Conservation (phyloP, 2,797 vertebrate genomes). For the Amphiprion clarkii region DNA sequence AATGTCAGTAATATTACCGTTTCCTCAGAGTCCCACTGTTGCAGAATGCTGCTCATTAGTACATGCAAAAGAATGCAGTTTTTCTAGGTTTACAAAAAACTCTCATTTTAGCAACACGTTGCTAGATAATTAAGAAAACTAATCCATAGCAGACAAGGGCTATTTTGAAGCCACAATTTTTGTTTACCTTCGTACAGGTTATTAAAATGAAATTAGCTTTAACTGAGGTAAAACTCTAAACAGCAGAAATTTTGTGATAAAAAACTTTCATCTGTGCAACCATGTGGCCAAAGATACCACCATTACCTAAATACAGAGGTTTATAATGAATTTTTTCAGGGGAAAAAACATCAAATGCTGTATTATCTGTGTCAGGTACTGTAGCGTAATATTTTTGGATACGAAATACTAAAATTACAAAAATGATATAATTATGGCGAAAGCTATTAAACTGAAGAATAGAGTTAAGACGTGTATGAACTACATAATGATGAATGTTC, state of each 20-base stretch:
- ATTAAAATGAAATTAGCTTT: conserved; percentile 4
- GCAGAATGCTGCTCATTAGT: conserved; percentile 38
- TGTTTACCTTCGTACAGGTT: not conserved
- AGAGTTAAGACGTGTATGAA: too few species aligned
- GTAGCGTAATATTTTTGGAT: too few species aligned
- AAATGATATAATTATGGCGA: too few species aligned
- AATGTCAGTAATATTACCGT: conserved; percentile 11
- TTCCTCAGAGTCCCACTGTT: conserved; percentile 10
- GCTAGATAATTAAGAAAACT: conserved; percentile 14
- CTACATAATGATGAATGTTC: too few species aligned
- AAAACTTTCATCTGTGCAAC: not conserved
- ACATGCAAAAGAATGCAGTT: conserved; percentile 11
- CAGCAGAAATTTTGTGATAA: too few species aligned
- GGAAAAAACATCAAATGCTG: too few species aligned
- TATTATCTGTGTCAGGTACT: not conserved
- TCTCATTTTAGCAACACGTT: conserved; percentile 6
- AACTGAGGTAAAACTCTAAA: not conserved
- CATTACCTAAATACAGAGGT: not conserved
- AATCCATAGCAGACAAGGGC: not conserved
- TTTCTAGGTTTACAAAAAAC: conserved; percentile 16
- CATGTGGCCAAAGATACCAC: not conserved
- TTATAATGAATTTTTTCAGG: too few species aligned
- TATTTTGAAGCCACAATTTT: conserved; percentile 15
- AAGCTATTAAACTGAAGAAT: too few species aligned
- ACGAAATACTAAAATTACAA: too few species aligned